Base-by-base conservation (phyloP, 2,113 vertebrate genomes). In the Tricholaema leucomelas region DNA sequence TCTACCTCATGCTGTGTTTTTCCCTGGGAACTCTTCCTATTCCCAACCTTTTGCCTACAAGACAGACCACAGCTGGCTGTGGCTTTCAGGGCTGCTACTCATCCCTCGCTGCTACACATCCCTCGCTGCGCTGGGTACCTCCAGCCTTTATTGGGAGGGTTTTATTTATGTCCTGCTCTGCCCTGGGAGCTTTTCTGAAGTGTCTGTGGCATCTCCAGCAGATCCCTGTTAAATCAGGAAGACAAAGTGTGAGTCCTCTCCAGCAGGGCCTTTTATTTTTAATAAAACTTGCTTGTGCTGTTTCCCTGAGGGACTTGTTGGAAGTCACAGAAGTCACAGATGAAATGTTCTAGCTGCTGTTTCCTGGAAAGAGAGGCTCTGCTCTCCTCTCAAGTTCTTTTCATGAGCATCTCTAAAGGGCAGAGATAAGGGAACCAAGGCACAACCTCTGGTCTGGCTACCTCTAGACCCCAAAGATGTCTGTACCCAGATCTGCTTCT, bases 261-360 rank as follows among this genome's bases (percentile, higher is more conserved):
- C 84, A 44, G 0, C 6, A 92, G 81, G 48, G 56, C 54, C n/a
- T 87, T 94, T 85, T 93, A 80, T 96, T 93, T 95, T 96, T 94
- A 96, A 94, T 96, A 95, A 89, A 93, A 93, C 89, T 80, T 12
- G 5, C 87, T 46, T 61, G 72, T 61, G 71, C 64, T 82, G n/a
- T 50, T 82, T 61, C 75, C 94, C 84, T 1, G 1, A 73, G 93
- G 95, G 96, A 89, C 92, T 85, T 82, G 84, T 85, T 85, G 87
- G 10, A n/a, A 93, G 75, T 31, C n/a, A 81, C 0, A 1, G n/a
- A 87, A 95, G 87, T 77, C 87, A 85, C 77, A 93, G 85, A 89
- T 24, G 77, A 93, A 94, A 94, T 31, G 30, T 86, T 85, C 46
- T 67, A n/a, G 25, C 81, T 85, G 78, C 88, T 89, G 78, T 80